Base-by-base conservation (phyloP, 2,888 invertebrate genomes). In the Drosophila parthenogenetica region DNA sequence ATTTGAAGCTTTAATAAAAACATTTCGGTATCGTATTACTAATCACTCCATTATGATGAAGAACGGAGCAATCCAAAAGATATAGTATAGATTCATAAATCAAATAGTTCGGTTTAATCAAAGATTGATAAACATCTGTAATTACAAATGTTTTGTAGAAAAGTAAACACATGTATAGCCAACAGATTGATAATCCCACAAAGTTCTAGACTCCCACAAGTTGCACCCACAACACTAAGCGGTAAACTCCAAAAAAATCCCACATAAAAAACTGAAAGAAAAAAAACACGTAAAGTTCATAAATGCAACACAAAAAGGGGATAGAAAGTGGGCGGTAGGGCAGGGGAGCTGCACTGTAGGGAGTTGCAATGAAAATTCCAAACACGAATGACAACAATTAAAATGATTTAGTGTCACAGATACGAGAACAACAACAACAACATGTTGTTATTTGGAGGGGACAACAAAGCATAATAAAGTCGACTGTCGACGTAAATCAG, bases 371-470 rank as follows among this genome's bases (percentile, higher is more conserved):
- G 43, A 62, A 29, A 79, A 62, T 74, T 72, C 82, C 50, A 77
- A 82, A 81, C 80, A 87, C 86, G 78, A 86, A 88, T 80, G 80
- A 75, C 88, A 88, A 84, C 83, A 84, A 84, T 84, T 84, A 88
- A 84, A 88, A 84, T 84, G 88, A 84, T 84, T 84, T 84, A 88
- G 83, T 88, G 75, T 70, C 55, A 62, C 17, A 63, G 79, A 78
- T 74, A 76, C 50, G 37, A 42, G 40, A 43, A 66, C 39, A 61
- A 22, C 51, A 43, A 67, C 45, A 54, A 60, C 69, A 49, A 39
- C 13, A 8, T 11, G 19, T 32, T 42, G 17, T 29, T 32, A 17
- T 11, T 35, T 35, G 35, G 35, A 13, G 5, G 43, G 54, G 43
- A 17, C 39, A 69, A 53, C 49, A 53, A 69, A 58, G 53, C 74